Evolutionary conservation across 2,113 vertebrate species (phyloP).

Genomic region (Engraulis encrasicolus): DNA sequence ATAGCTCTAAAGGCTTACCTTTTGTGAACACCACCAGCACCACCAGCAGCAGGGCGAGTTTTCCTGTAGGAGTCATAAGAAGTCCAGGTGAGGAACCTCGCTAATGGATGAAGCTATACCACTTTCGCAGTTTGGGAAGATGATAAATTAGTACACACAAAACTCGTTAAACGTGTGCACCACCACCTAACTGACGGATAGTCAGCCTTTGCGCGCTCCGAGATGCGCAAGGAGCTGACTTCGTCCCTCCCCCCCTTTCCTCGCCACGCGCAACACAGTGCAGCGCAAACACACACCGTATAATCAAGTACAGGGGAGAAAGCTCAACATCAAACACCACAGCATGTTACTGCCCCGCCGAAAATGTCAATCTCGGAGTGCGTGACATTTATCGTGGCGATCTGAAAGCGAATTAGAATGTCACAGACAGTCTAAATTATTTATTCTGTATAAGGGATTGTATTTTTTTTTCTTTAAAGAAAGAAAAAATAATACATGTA

Average conservation of each 20-base stretch:
- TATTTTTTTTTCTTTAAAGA: too few species aligned
- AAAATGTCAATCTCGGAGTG: neutral
- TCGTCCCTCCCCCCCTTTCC: constrained; percentile 66
- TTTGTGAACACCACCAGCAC: constrained; percentile 58
- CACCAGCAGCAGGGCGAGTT: constrained; percentile 65
- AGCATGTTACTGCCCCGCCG: neutral
- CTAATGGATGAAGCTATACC: neutral
- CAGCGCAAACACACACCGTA: neutral
- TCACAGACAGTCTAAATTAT: neutral
- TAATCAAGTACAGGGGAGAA: neutral
- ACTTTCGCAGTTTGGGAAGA: neutral
- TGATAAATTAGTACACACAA: neutral
- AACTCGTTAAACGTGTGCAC: constrained; percentile 7
- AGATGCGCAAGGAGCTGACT: constrained; percentile 54
- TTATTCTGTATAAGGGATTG: too few species aligned
- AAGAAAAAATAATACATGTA: too few species aligned
- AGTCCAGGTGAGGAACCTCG: constrained; percentile 34
- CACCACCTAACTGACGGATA: neutral
- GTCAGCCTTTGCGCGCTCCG: neutral
- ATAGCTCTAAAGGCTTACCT: constrained; percentile 60
- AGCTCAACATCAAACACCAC: neutral
- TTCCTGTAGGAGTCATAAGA: constrained; percentile 61
- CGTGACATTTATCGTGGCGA: neutral
- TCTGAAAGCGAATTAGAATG: neutral
- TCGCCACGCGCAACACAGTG: constrained; percentile 29